Evolutionary conservation across 2,113 vertebrate genomes (phyloP).

Genomic region (Lophura nycthemera): DNA sequence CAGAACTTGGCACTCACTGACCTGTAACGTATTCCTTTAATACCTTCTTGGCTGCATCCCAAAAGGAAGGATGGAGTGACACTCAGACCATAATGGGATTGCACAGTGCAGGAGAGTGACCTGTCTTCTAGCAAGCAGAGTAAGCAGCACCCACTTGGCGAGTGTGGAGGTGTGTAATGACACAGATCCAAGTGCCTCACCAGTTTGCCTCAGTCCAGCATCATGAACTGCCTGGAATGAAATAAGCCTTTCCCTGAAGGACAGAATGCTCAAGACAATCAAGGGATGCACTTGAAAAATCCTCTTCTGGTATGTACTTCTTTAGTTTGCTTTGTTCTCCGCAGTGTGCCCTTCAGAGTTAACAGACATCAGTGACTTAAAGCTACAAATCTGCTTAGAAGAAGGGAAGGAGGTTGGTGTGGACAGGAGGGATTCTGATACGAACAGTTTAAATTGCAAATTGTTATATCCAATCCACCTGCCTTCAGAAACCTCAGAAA

Average conservation of each 20-base stretch:
- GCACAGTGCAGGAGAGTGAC: slow-evolving; percentile 67
- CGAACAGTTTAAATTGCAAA: slow-evolving; percentile 2
- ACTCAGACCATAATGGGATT: slow-evolving; percentile 76
- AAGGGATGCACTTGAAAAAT: slow-evolving; percentile 16
- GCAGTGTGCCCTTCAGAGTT: background rate
- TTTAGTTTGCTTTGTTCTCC: slow-evolving; percentile 3
- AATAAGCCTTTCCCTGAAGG: slow-evolving; percentile 14
- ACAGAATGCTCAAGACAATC: slow-evolving; percentile 40
- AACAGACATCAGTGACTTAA: slow-evolving; percentile 51
- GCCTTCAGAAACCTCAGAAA: background rate
- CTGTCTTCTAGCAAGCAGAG: slow-evolving; percentile 50
- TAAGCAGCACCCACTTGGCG: slow-evolving; percentile 22
- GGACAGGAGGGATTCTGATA: slow-evolving; percentile 9
- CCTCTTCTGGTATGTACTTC: slow-evolving; percentile 53
- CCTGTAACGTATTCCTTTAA: slow-evolving; percentile 27
- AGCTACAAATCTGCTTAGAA: slow-evolving; percentile 69
- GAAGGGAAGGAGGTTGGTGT: slow-evolving; percentile 22
- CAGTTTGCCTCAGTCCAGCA: background rate
- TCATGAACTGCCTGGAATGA: slow-evolving; percentile 25
- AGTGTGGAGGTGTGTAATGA: slow-evolving; percentile 35
- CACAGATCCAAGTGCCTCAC: background rate
- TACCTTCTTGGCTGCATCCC: slow-evolving; percentile 59
- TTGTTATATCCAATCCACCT: background rate
- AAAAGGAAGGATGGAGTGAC: slow-evolving; percentile 62
- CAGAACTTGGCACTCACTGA: background rate